Evolutionary conservation across 2,888 invertebrate genomes (phyloP).

Genomic region (Kryphioiulus occultus): DNA sequence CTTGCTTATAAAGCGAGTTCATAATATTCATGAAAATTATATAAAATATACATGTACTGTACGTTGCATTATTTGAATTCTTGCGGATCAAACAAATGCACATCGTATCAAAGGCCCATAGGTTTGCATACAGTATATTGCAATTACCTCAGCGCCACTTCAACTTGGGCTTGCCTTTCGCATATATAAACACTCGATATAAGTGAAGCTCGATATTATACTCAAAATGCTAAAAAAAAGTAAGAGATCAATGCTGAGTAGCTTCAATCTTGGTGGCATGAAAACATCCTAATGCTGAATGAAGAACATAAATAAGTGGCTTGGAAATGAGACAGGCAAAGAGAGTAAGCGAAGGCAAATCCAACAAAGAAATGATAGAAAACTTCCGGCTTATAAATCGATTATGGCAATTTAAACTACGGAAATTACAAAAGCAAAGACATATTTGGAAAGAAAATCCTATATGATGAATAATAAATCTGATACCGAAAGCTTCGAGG

Average conservation of each 20-base stretch:
- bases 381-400: neutral
- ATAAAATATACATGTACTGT: no score
- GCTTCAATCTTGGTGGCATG: neutral
- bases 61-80: no score
- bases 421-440: slow-evolving; percentile 9
- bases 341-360: neutral
- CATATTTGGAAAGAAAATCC: neutral
- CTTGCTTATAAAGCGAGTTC: no score
- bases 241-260: neutral
- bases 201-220: neutral
- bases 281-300: neutral
- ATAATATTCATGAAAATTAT: no score
- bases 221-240: neutral
- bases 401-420: slow-evolving; percentile 2
- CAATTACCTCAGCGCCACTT: neutral
- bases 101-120: no score
- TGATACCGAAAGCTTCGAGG: neutral
- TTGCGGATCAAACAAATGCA: no score
- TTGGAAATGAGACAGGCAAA: neutral
- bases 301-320: neutral
- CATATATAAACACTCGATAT: neutral
- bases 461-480: slow-evolving; percentile 3
- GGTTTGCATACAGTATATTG: neutral
- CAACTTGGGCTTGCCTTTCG: neutral
- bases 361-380: neutral